Evolutionary conservation across 2,113 vertebrate species (phyloP).

Genomic region (Felis chaus): DNA sequence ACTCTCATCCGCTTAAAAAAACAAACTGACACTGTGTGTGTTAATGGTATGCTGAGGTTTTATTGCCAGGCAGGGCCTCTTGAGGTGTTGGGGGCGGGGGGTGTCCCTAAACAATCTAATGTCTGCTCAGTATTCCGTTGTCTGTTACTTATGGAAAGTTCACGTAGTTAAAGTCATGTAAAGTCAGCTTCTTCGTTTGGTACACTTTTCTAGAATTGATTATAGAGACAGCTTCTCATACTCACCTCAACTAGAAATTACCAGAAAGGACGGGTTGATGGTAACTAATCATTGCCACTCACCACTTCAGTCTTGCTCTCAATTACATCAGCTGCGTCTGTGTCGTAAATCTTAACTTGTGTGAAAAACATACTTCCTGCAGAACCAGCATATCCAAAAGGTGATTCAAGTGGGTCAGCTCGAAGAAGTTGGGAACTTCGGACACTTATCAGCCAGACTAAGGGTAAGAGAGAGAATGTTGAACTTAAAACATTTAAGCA

Average conservation of each 20-base stretch:
- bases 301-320: not conserved
- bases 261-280: not conserved
- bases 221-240: not conserved
- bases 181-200: not conserved
- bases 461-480: conserved; percentile 85
- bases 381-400: conserved; percentile 96
- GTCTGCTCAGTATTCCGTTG: not conserved
- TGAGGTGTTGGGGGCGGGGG: too few relatives aligned
- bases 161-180: not conserved
- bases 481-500: not conserved
- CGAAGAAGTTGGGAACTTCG: conserved; percentile 97
- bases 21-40: not conserved
- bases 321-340: not conserved
- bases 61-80: not conserved
- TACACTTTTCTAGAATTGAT: not conserved
- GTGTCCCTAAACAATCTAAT: not conserved
- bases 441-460: conserved; percentile 94
- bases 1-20: not conserved
- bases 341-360: not conserved
- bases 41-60: not conserved
- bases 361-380: conserved; percentile 48
- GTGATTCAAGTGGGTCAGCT: conserved; percentile 86
- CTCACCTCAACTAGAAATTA: too few relatives aligned
- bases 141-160: not conserved
- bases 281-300: not conserved